Evolutionary conservation across 2,888 invertebrate species (phyloP), one percentile per base, ranked within the genome.

Genomic region (Ashinkailepas kermadecensis): DNA sequence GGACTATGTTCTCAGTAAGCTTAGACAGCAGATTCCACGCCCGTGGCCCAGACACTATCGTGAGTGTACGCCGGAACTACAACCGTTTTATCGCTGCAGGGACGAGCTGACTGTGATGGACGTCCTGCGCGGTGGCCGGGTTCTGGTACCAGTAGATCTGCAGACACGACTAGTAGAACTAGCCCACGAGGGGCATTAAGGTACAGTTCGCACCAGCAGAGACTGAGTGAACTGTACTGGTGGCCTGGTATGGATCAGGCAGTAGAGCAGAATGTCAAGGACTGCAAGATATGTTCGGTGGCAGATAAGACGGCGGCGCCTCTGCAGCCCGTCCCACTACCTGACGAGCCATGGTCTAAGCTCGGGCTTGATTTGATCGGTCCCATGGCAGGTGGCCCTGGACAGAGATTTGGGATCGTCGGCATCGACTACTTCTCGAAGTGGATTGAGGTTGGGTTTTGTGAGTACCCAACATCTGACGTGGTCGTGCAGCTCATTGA

Each of bases 91-190:
- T n/a, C 64, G 4, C 7, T 58, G 58, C 58, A 58, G 0, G 58
- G 58, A 58, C 58, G 58, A 58, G 58, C 58, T 58, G 58, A 58
- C 58, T 1, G 58, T n/a, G 4, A n/a, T 10, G 10, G 21, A n/a
- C 64, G 64, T 64, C 64, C 64, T 64, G 64, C n/a, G n/a, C 64
- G 64, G n/a, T n/a, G 64, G 64, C n/a, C 64, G 64, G 9, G 64
- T 64, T n/a, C 64, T 64, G 64, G 21, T 21, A 21, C 64, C 64
- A 10, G 64, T n/a, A 10, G 11, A 21, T 23, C 23, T 67, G 23
- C 65, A 12, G 65, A 67, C 65, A 67, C 21, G 11, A 23, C 65
- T 67, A 23, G 23, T 23, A 23, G 65, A 67, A 23, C 11, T 67
- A 15, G 65, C 23, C 65, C 65, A 67, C 65, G 65, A 67, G 65